A percentile compares a stretch with the other conserved stretches of the same genome.
phyloP scores from a whole-genome alignment of 2,797 vertebrate genomes.

The Melanitta fusca region DNA sequence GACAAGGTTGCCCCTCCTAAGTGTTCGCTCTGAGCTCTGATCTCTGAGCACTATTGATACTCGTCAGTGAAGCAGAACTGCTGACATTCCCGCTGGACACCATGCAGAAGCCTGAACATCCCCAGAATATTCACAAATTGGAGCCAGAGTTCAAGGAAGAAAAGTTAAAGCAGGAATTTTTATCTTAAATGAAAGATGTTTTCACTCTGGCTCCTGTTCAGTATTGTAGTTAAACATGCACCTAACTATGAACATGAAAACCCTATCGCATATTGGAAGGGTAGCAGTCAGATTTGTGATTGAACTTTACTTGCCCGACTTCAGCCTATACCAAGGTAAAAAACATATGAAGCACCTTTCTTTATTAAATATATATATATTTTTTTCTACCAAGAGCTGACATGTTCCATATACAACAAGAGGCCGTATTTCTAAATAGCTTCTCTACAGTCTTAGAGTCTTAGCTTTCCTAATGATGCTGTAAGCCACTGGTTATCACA shows the following conservation, averaged over 20 bases:
- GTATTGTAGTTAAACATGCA: not conserved
- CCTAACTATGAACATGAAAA: constrained; percentile 31
- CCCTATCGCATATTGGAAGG: not conserved
- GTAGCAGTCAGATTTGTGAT: not conserved
- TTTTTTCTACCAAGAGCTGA: not conserved
- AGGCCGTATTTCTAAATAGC: constrained; percentile 6
- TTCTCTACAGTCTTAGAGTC: not conserved
- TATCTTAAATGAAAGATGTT: constrained; percentile 14
- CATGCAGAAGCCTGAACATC: constrained; percentile 21
- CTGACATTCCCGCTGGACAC: constrained; percentile 31
- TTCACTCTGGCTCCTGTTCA: not conserved
- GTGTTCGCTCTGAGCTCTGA: constrained; percentile 54
- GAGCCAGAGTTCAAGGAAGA: constrained; percentile 55
- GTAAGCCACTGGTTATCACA: not conserved
- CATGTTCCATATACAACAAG: not conserved
- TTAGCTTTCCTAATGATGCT: not conserved
- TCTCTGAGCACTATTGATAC: constrained; percentile 52
- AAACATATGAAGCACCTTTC: not conserved
- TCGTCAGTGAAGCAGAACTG: constrained; percentile 60
- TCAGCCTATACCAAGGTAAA: not conserved
- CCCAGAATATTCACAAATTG: constrained; percentile 1
- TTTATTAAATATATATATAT: constrained; percentile 39
- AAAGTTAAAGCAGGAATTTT: constrained; percentile 48
- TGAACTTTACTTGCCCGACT: constrained; percentile 31
- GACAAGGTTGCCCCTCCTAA: constrained; percentile 66